These are phyloP conservation scores for Synanthedon andrenaeformis DNA, from an alignment of 2,888 invertebrate species.

Conservation along the genomic window DNA sequence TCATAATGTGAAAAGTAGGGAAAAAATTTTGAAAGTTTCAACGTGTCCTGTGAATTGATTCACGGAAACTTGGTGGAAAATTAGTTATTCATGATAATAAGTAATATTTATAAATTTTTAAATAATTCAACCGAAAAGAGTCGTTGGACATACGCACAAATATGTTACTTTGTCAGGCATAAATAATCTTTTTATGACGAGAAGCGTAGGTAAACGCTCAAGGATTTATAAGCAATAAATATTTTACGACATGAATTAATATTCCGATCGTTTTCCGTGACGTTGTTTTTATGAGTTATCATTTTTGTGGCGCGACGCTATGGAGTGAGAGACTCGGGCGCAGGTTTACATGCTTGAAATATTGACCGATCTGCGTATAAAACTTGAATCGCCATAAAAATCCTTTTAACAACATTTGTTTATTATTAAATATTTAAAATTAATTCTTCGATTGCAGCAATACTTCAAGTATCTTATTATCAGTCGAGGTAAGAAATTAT, in stretches of 20 bases:
- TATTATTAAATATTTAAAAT: slow-evolving; percentile 51
- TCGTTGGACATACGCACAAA: slow-evolving; percentile 60
- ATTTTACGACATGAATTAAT: slow-evolving; percentile 71
- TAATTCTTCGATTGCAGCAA: slow-evolving; percentile 11
- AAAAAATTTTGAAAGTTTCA: too few relatives aligned
- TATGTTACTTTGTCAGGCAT: slow-evolving; percentile 67
- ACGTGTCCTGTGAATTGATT: too few relatives aligned
- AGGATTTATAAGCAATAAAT: slow-evolving; percentile 71
- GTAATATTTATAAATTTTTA: slow-evolving; percentile 23
- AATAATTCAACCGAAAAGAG: slow-evolving; percentile 59
- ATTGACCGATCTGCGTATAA: slow-evolving; percentile 53
- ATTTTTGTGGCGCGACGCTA: slow-evolving; percentile 62
- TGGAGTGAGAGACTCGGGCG: slow-evolving; percentile 27
- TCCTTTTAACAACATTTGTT: slow-evolving; percentile 53
- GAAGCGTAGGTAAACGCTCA: slow-evolving; percentile 69
- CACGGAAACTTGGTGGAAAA: too few relatives aligned
- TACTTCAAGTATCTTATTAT: neutral
- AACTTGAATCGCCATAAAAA: slow-evolving; percentile 56
- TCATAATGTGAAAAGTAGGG: too few relatives aligned
- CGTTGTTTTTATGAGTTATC: slow-evolving; percentile 70
- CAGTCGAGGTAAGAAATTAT: neutral
- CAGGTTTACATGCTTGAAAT: slow-evolving; percentile 44
- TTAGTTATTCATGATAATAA: too few relatives aligned
- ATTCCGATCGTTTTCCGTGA: slow-evolving; percentile 69
- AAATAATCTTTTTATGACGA: slow-evolving; percentile 71